Evolutionary conservation across 2,888 invertebrate genomes (phyloP).

Genomic region (Dichetophora obliterata): DNA sequence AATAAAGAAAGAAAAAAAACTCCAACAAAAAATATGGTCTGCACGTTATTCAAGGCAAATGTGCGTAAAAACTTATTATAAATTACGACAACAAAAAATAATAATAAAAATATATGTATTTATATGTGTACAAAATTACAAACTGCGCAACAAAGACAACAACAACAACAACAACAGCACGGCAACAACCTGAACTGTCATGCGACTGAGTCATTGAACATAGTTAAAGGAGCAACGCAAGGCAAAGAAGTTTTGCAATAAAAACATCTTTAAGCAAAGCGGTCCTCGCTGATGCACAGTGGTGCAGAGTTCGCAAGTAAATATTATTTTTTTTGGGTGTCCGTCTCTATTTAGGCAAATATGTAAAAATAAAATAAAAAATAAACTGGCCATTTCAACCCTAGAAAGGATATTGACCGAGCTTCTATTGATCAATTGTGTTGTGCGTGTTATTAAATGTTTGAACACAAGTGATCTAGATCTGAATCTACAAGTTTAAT

Average conservation of each 20-base stretch:
- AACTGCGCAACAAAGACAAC: background rate
- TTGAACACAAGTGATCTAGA: too few species aligned
- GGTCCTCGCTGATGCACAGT: slow-evolving; percentile 7
- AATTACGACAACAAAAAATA: slow-evolving; percentile 39
- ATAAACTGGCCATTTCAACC: too few species aligned
- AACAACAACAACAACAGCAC: background rate
- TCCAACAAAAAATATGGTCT: background rate
- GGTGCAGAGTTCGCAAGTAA: background rate
- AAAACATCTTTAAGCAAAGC: background rate
- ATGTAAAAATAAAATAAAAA: too few species aligned
- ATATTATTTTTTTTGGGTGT: too few species aligned
- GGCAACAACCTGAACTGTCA: background rate
- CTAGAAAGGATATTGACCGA: too few species aligned
- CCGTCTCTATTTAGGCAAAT: too few species aligned
- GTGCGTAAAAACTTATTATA: slow-evolving; percentile 42
- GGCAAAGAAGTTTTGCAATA: slow-evolving; percentile 11
- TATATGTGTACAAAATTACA: slow-evolving; percentile 16
- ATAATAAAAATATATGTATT: slow-evolving; percentile 20
- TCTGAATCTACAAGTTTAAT: too few species aligned
- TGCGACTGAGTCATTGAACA: slow-evolving; percentile 17
- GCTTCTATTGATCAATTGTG: too few species aligned
- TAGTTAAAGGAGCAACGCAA: slow-evolving; percentile 30
- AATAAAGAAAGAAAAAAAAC: too few species aligned
- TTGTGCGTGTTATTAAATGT: too few species aligned
- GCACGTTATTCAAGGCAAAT: background rate